Evolutionary conservation across 2,113 vertebrate genomes (phyloP).

Genomic region (Cisticola juncidis): DNA sequence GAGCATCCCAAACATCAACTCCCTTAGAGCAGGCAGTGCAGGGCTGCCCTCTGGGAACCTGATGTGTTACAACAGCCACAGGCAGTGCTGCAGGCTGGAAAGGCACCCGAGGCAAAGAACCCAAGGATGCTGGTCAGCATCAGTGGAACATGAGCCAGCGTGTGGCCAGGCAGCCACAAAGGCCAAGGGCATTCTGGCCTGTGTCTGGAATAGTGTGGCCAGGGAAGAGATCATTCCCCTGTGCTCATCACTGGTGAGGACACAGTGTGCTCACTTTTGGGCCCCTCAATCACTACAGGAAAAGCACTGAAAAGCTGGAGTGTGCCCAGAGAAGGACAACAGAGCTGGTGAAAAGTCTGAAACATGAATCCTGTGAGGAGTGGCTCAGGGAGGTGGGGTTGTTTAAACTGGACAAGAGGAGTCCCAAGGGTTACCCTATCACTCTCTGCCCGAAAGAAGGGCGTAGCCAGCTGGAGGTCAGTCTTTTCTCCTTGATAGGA

Average conservation of each 20-base stretch:
- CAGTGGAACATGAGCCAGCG: rapidly evolving
- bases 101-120: background rate
- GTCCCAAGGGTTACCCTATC: too few relatives aligned
- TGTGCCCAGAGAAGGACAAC: background rate
- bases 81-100: background rate
- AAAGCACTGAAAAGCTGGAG: background rate
- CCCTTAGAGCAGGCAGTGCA: too few relatives aligned
- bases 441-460: background rate
- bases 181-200: background rate
- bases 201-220: background rate
- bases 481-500: background rate
- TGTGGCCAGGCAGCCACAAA: background rate
- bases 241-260: background rate
- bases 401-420: background rate
- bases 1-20: rapidly evolving
- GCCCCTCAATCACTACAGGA: background rate
- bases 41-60: background rate
- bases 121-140: rapidly evolving
- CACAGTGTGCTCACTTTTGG: background rate
- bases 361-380: rapidly evolving
- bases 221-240: background rate
- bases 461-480: background rate
- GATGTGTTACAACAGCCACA: rapidly evolving
- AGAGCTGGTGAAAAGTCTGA: background rate
- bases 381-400: background rate